A percentile compares a stretch with the other conserved stretches of the same genome.
Conservation (phyloP, 2,797 vertebrate genomes). For the Hafferia zeledoni region DNA sequence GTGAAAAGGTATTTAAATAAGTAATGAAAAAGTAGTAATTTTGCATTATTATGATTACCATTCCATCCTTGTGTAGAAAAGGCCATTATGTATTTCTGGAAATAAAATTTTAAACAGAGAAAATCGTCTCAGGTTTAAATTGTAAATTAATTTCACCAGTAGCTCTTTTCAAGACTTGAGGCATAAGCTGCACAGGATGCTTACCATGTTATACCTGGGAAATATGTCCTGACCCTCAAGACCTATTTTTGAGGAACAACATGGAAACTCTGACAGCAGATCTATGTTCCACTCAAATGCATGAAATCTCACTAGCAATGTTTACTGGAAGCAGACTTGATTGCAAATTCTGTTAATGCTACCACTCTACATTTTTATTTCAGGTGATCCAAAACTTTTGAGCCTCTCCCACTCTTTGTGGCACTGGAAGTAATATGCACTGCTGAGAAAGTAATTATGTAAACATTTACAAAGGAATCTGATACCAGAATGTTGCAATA, state of each 20-base stretch:
- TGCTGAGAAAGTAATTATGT: not conserved
- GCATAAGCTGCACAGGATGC: not conserved
- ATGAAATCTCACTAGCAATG: not conserved
- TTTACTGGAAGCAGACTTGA: constrained; percentile 2
- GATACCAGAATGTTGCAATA: not conserved
- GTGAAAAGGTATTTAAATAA: not conserved
- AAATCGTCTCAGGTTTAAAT: not conserved
- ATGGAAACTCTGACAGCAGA: not conserved
- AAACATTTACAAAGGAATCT: not conserved
- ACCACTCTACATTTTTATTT: not conserved
- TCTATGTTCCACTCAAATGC: not conserved
- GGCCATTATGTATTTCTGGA: not conserved
- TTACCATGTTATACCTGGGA: not conserved
- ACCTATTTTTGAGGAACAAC: not conserved
- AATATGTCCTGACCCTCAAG: not conserved
- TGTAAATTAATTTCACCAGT: not conserved
- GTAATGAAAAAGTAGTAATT: not conserved
- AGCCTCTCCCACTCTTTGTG: not conserved
- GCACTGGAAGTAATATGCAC: not conserved
- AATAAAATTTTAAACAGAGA: not conserved
- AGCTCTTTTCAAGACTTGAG: not conserved
- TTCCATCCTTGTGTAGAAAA: not conserved
- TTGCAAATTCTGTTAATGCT: not conserved
- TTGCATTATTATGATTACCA: not conserved
- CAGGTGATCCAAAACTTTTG: not conserved